Conservation (phyloP, 2,888 invertebrate species). For the Cheiracanthium punctorium region DNA sequence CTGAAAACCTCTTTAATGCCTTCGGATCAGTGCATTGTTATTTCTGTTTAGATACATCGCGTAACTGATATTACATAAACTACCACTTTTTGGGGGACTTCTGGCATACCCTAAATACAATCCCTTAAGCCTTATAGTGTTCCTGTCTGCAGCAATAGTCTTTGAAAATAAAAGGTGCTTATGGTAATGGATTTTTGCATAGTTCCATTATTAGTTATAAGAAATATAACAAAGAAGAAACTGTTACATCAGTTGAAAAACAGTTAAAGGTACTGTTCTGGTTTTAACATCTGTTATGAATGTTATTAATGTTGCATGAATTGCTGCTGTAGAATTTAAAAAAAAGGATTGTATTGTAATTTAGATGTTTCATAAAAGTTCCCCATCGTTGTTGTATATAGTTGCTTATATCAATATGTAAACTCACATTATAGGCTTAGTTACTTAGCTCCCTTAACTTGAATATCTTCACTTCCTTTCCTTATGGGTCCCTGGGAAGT, state of each 20-base stretch:
- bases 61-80: constrained; percentile 41
- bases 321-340: constrained; percentile 48
- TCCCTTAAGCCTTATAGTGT: constrained; percentile 35
- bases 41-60: constrained; percentile 25
- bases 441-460: constrained; percentile 5
- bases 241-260: constrained; percentile 34
- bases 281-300: constrained; percentile 63
- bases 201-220: constrained; percentile 49
- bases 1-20: not conserved
- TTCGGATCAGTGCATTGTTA: constrained; percentile 43
- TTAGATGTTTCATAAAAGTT: constrained; percentile 51
- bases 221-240: constrained; percentile 22
- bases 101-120: constrained; percentile 42
- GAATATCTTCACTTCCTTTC: not conserved
- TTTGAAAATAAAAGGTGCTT: constrained; percentile 62
- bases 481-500: constrained; percentile 4
- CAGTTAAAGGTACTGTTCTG: constrained; percentile 59
- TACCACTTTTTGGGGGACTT: constrained; percentile 64
- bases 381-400: constrained; percentile 59
- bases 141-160: constrained; percentile 52
- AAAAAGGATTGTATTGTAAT: constrained; percentile 46
- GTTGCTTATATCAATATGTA: constrained; percentile 45
- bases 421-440: constrained; percentile 30
- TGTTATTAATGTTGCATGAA: constrained; percentile 66
- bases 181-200: constrained; percentile 58